Evolutionary conservation across 1,140 invertebrate genomes (phyloP), one percentile per base, ranked within the genome.

Genomic region (Pseudoatta argentina): DNA sequence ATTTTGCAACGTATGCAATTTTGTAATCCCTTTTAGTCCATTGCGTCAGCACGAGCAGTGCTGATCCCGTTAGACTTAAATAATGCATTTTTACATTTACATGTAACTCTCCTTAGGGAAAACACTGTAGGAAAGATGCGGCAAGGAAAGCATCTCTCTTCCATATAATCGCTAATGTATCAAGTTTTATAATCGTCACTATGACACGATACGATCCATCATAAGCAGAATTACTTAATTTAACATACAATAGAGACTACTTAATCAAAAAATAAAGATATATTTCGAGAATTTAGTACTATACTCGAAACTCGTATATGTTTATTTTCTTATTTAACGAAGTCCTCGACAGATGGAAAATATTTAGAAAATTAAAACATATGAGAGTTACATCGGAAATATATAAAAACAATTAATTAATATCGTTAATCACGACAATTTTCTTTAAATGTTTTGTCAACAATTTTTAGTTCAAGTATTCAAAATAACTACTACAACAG

Each of bases 41-140:
- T 82, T 73, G 71, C 55, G 39, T 51, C 69, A 24, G 30, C 14
- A 10, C 24, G 69, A 44, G 39, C 67, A 30, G 21, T 24, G 39
- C 27, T 59, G 57, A 39, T 82, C 79, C 69, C 44, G 27, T 73
- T 81, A 61, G 27, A 83, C 39, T 73, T 83, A 83, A 83, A 83
- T 73, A 73, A 73, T 73, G 79, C 53, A 83, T 48, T 75, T 83
- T 61, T 59, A 27, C 86, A 86, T 86, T 76, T 81, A 81, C 51
- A 87, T 87, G 66, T 57, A 78, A 67, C 55, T 71, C 78, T 67
- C 66, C 16, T 18, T 66, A 76, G 44, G 16, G 72, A 75, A 85
- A 87, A 79, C 51, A 75, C 8, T 30, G 34, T 51, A 39, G 67
- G 30, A n/a, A 16, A 82, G 16, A 39, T 69, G 16, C 18, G 21